A percentile compares a stretch with the other conserved stretches of the same genome.
These are phyloP conservation scores for Phrynocephalus vlangalii DNA, from an alignment of 2,797 vertebrate genomes.

Conservation along the genomic window DNA sequence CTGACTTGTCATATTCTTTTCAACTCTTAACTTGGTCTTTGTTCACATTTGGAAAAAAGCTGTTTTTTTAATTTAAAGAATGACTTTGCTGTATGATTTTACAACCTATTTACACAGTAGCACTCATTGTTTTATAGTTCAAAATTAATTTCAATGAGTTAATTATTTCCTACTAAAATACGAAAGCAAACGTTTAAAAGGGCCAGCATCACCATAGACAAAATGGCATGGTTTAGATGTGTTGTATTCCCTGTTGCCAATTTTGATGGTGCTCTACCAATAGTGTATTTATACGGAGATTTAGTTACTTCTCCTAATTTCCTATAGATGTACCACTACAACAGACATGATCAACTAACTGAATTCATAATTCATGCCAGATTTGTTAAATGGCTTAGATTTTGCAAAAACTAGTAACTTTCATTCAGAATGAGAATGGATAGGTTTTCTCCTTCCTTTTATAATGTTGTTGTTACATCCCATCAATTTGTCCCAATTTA, in stretches of 20 bases:
- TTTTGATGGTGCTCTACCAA: not conserved
- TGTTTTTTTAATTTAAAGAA: not conserved
- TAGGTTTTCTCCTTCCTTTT: no score
- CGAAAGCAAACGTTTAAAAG: slow-evolving; percentile 26
- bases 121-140: slow-evolving; percentile 9
- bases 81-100: slow-evolving; percentile 6
- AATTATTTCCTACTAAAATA: slow-evolving; percentile 30
- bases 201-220: not conserved
- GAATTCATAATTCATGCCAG: not conserved
- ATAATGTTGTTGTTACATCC: no score
- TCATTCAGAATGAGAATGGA: not conserved
- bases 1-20: slow-evolving; percentile 5
- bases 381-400: not conserved
- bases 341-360: not conserved
- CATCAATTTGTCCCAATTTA: no score
- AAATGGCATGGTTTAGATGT: not conserved
- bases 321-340: not conserved
- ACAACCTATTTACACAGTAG: slow-evolving; percentile 36
- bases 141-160: slow-evolving; percentile 14
- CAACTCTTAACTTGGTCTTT: slow-evolving; percentile 8
- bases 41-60: not conserved
- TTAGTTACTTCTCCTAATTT: not conserved
- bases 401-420: not conserved
- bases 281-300: not conserved
- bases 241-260: no score